Base-by-base conservation (phyloP, 2,797 vertebrate species). In the Amblyopsis hoosieri region DNA sequence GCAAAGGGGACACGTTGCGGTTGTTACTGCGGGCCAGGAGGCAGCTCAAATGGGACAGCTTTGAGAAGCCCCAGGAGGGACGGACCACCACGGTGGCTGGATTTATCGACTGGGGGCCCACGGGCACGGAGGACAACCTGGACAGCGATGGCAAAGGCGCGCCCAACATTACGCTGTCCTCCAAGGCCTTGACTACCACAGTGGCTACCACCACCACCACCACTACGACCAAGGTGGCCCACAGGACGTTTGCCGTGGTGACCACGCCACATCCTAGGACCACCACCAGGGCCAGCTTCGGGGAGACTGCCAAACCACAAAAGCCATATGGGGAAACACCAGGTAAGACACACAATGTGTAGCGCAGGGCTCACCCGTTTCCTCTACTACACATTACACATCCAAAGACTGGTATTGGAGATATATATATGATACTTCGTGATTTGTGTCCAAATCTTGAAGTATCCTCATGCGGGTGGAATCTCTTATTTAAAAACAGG, bases 81-180 rank as follows among this genome's bases (percentile, higher is more conserved):
- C 89, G 90, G 86, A 93, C 92, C 83, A 93, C 93, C 45, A 94
- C 92, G 0, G 90, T 93, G 85, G 87, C 93, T 46, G 92, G 89
- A 86, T 93, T 88, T 91, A 94, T 94, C 52, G 92, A 93, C 77
- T 94, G 93, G 93, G 93, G 93, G 59, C 93, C 93, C 54, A 94
- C 93, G 1, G 92, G 93, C 53, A 89, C 87, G 2, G 92, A 94
- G 52, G 86, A 85, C 42, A 88, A 80, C 19, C 47, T 76, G 7
- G 90, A 93, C 12, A 87, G 89, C 0, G 84, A 89, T n/a, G 73
- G 81, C 54, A 90, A 86, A 77, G 47, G 56, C 15, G 82, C 79
- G 45, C 60, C 72, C 52, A 94, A 93, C 74, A 68, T 83, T 64
- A 91, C 87, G 2, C 75, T 88, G 78, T 87, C 89, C 66, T 86